Conservation (phyloP, 2,113 vertebrate genomes). For the Heterochromis multidens region DNA sequence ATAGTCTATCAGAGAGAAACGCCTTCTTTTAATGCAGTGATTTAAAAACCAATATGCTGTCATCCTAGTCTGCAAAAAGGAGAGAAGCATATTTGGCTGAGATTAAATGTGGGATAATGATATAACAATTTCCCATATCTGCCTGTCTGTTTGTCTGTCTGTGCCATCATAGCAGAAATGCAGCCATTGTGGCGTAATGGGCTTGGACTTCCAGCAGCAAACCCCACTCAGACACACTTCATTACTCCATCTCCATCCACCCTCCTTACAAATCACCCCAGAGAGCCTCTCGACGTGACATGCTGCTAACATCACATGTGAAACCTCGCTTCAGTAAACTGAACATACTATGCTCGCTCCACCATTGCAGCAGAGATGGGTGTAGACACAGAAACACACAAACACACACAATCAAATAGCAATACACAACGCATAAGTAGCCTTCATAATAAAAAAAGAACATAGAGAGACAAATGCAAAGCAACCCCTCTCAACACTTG, state of each 20-base stretch:
- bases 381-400: neutral
- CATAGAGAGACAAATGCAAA: neutral
- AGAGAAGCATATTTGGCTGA: slow-evolving; percentile 14
- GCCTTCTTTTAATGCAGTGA: neutral
- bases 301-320: slow-evolving; percentile 34
- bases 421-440: neutral
- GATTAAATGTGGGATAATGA: slow-evolving; percentile 9
- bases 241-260: slow-evolving; percentile 59
- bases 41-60: neutral
- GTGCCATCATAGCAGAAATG: slow-evolving; percentile 1
- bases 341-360: neutral
- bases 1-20: neutral
- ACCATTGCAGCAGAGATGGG: neutral
- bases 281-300: slow-evolving; percentile 30
- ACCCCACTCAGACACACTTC: slow-evolving; percentile 59
- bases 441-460: neutral
- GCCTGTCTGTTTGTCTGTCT: neutral
- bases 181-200: slow-evolving; percentile 39
- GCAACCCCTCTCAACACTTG: neutral
- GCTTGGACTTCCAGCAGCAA: slow-evolving; percentile 49
- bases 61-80: slow-evolving; percentile 3
- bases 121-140: slow-evolving; percentile 9
- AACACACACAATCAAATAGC: neutral
- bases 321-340: slow-evolving; percentile 18
- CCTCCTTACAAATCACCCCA: slow-evolving; percentile 47